Conservation (phyloP, 2,888 invertebrate species). For the Acanthosepion lycidas region DNA sequence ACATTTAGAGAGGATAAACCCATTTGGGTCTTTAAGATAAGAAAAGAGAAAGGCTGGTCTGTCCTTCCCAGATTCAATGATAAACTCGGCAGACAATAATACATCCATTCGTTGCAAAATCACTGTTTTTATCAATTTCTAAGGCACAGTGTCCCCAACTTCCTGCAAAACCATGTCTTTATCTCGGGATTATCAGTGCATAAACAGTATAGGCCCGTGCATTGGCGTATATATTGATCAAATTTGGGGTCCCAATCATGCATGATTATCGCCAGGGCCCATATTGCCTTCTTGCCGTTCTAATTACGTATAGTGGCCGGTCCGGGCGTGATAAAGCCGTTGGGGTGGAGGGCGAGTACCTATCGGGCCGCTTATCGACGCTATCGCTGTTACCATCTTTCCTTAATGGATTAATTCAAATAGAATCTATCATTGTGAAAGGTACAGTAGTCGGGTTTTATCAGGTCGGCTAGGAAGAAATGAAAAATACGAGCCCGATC, state of each 20-base stretch:
- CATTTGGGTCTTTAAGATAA: slow-evolving; percentile 33
- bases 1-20: neutral
- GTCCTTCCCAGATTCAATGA: neutral
- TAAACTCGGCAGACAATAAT: neutral
- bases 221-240: slow-evolving; percentile 33
- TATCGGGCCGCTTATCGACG: slow-evolving; percentile 21
- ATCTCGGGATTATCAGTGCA: neutral
- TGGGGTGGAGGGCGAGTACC: neutral
- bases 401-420: slow-evolving; percentile 20
- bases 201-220: slow-evolving; percentile 14
- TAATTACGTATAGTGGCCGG: slow-evolving; percentile 18
- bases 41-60: neutral
- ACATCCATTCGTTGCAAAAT: neutral
- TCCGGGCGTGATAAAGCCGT: slow-evolving; percentile 33
- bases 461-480: neutral
- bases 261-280: slow-evolving; percentile 33
- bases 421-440: slow-evolving; percentile 33
- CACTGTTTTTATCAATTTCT: slow-evolving; percentile 33
- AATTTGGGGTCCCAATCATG: slow-evolving; percentile 1
- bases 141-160: neutral
- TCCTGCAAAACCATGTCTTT: slow-evolving; percentile 22
- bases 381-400: slow-evolving; percentile 11
- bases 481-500: slow-evolving; percentile 33
- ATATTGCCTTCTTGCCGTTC: slow-evolving; percentile 33
- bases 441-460: slow-evolving; percentile 17